Evolutionary conservation across 2,888 invertebrate species (phyloP).

Genomic region (Schizaphis graminum): DNA sequence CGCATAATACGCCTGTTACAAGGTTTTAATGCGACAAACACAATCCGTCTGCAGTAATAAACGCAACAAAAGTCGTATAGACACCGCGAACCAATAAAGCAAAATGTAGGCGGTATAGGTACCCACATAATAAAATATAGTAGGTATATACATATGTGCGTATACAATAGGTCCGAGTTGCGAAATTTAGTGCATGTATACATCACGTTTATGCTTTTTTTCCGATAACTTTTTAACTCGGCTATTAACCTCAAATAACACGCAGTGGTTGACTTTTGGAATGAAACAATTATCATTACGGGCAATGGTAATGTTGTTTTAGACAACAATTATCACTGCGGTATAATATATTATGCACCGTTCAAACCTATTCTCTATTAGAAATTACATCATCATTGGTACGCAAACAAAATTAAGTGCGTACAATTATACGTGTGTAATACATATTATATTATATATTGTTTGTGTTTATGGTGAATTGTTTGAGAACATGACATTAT

Average conservation of each 20-base stretch:
- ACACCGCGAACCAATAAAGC: neutral
- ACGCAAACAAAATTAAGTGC: slow-evolving; percentile 6
- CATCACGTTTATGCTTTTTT: neutral
- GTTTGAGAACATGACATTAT: neutral
- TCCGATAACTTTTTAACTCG: neutral
- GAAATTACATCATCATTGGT: neutral
- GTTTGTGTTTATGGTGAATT: neutral
- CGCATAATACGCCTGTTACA: neutral
- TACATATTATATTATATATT: neutral
- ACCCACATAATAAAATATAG: neutral
- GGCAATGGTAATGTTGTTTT: neutral
- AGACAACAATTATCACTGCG: neutral
- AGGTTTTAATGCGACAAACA: slow-evolving; percentile 8
- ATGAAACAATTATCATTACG: neutral
- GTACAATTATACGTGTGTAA: neutral
- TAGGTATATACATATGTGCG: neutral
- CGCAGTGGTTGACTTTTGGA: neutral
- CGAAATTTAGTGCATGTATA: neutral
- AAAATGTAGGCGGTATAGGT: neutral
- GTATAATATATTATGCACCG: neutral
- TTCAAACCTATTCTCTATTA: neutral
- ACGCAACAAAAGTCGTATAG: neutral
- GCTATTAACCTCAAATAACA: neutral
- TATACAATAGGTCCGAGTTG: neutral
- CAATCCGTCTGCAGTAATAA: neutral